Conservation (phyloP, 2,113 vertebrate species). For the Lepus europaeus region DNA sequence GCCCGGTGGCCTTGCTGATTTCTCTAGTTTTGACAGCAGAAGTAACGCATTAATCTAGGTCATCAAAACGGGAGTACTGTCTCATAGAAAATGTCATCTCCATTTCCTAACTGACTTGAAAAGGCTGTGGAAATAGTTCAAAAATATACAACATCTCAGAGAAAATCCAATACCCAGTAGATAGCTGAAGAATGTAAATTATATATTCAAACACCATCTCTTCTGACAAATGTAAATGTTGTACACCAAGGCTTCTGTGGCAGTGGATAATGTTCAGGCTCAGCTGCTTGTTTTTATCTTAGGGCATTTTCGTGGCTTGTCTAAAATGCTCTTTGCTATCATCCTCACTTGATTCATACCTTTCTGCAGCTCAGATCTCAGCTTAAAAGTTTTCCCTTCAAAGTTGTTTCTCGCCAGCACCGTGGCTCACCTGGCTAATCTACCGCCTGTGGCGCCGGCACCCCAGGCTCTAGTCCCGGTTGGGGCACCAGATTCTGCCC, state of each 20-base stretch:
- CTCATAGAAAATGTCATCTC: background rate
- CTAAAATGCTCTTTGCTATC: background rate
- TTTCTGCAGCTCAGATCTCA: background rate
- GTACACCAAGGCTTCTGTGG: background rate
- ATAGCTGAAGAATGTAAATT: background rate
- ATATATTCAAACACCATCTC: background rate
- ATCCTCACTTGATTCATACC: background rate
- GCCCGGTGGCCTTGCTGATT: background rate
- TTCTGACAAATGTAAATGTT: background rate
- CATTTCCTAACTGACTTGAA: background rate
- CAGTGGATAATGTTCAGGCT: background rate
- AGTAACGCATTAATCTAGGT: background rate
- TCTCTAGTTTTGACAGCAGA: constrained; percentile 15
- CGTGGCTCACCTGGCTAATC: no score
- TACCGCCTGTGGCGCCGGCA: no score
- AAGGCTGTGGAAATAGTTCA: background rate
- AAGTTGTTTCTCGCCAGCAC: background rate
- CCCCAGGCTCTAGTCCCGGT: no score
- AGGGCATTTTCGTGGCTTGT: background rate
- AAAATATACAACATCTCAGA: background rate
- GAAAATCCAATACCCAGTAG: background rate
- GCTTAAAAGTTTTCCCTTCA: background rate
- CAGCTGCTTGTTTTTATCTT: background rate
- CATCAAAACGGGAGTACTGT: background rate
- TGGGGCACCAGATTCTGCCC: no score